phyloP scores from a whole-genome alignment of 1,140 invertebrate genomes.

The Drosophila equinoxialis region DNA sequence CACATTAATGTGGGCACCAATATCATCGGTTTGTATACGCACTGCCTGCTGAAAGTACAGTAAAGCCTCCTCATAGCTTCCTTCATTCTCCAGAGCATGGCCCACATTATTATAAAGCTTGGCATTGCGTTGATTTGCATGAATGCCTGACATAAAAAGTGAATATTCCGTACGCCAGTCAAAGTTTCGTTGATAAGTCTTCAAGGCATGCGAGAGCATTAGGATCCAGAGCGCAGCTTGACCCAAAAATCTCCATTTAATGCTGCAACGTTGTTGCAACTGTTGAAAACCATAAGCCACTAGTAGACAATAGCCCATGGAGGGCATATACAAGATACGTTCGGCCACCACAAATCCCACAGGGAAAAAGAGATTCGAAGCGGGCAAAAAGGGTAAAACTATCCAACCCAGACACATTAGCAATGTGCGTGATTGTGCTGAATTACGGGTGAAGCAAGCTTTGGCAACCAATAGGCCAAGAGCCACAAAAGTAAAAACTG shows the following conservation, averaged over 20 bases:
- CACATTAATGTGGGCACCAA: slow-evolving; percentile 98
- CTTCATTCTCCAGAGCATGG: slow-evolving; percentile 95
- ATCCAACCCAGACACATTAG: slow-evolving; percentile 94
- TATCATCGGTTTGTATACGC: slow-evolving; percentile 96
- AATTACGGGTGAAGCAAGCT: slow-evolving; percentile 61
- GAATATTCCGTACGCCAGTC: slow-evolving; percentile 97
- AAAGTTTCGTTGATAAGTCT: slow-evolving; percentile 93
- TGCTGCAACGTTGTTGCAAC: slow-evolving; percentile 50
- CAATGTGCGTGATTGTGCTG: slow-evolving; percentile 87
- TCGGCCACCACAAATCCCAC: slow-evolving; percentile 99
- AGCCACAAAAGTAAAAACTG: slow-evolving; percentile 88
- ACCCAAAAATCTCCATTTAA: slow-evolving; percentile 76
- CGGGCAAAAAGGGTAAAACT: slow-evolving; percentile 96
- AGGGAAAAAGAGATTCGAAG: slow-evolving; percentile 98
- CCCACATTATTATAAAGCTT: slow-evolving; percentile 99
- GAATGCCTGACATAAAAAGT: slow-evolving; percentile 95
- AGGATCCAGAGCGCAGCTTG: slow-evolving; percentile 86
- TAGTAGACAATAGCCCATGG: slow-evolving; percentile 98
- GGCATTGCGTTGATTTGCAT: slow-evolving; percentile 95
- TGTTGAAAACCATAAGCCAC: slow-evolving; percentile 90
- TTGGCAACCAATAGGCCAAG: slow-evolving; percentile 84
- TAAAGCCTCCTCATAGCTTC: slow-evolving; percentile 92
- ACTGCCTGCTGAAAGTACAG: slow-evolving; percentile 96
- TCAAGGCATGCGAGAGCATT: slow-evolving; percentile 89
- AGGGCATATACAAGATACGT: slow-evolving; percentile 97